Conservation (phyloP, 2,797 vertebrate species). For the Spatula versicolor region DNA sequence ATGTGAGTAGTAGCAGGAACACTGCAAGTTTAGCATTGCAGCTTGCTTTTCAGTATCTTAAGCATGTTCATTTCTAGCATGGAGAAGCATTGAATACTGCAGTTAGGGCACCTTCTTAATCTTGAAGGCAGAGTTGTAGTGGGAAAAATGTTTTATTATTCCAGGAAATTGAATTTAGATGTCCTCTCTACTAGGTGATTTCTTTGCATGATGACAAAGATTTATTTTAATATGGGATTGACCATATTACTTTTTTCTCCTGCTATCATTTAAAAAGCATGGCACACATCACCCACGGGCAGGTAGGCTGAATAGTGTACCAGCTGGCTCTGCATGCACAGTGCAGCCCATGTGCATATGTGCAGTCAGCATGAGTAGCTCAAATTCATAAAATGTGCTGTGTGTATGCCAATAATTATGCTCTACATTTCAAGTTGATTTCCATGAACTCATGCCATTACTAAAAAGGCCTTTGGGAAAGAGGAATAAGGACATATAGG, state of each 20-base stretch:
- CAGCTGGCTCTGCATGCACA: neutral
- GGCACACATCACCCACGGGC: neutral
- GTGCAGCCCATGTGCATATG: neutral
- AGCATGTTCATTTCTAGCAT: accelerated
- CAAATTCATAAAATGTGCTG: neutral
- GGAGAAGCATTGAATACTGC: neutral
- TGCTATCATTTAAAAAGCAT: neutral
- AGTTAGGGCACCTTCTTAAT: neutral
- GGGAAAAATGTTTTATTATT: accelerated
- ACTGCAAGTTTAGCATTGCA: neutral
- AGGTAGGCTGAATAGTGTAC: neutral
- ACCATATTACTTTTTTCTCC: neutral
- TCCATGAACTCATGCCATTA: accelerated
- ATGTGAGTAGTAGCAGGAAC: neutral
- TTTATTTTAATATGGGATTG: neutral
- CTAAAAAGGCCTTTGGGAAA: neutral
- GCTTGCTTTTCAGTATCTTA: neutral
- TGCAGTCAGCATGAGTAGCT: neutral
- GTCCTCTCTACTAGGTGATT: neutral
- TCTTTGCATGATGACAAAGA: neutral
- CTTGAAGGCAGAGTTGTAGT: neutral
- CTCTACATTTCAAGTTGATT: neutral
- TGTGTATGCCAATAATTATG: neutral
- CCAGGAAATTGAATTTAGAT: neutral
- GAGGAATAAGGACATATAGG: neutral